phyloP scores from a whole-genome alignment of 2,888 invertebrate genomes.

The Heteromyza rotundicornis region DNA sequence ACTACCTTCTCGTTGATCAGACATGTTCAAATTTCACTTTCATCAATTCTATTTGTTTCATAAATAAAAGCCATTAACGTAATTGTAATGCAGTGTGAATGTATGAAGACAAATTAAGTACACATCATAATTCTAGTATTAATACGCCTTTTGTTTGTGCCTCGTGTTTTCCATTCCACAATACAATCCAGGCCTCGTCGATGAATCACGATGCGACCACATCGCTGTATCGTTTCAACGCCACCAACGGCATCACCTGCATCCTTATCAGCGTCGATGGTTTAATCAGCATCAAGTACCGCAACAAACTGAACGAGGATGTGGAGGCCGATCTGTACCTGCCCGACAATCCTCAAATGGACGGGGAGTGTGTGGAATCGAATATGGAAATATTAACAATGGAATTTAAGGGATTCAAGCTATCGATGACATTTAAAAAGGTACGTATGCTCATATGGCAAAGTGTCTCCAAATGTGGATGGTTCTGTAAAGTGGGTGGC shows the following conservation, averaged over 20 bases:
- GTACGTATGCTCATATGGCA: constrained; percentile 67
- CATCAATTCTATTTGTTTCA: too few relatives aligned
- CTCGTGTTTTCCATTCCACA: too few relatives aligned
- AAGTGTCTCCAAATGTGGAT: too few relatives aligned
- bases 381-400: constrained; percentile 76
- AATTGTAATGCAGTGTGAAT: too few relatives aligned
- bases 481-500: too few relatives aligned
- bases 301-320: constrained; percentile 71
- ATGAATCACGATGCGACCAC: constrained; percentile 62
- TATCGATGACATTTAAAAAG: constrained; percentile 81
- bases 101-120: too few relatives aligned
- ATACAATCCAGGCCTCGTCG: constrained; percentile 58
- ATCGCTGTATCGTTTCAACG: constrained; percentile 72
- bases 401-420: constrained; percentile 76
- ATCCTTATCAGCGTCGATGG: constrained; percentile 76
- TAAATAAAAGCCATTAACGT: too few relatives aligned
- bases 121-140: too few relatives aligned
- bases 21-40: too few relatives aligned
- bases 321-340: constrained; percentile 76
- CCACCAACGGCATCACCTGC: constrained; percentile 76
- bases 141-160: too few relatives aligned
- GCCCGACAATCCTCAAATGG: constrained; percentile 74
- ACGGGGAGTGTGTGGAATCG: constrained; percentile 77
- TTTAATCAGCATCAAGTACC: constrained; percentile 74
- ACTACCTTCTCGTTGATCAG: too few relatives aligned